Evolutionary conservation across 2,888 invertebrate genomes (phyloP), one percentile per base, ranked within the genome.

Genomic region (Dynastes tityus): DNA sequence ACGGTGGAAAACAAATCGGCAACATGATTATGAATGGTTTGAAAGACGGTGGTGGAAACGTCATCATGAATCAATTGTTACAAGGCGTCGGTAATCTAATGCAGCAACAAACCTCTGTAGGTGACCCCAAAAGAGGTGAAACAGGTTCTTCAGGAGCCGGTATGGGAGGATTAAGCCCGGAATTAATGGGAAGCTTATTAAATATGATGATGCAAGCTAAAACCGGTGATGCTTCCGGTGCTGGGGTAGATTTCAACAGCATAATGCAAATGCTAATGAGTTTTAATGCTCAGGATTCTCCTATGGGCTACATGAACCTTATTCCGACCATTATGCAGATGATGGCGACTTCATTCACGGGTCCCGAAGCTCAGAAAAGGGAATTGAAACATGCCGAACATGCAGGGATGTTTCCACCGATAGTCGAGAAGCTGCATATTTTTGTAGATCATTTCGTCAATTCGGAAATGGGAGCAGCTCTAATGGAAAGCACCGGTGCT

Each of bases 381-480:
- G 91, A 92, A 49, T 91, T 92, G 27, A 91, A 91, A 0, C 94
- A 95, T 84, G 93, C 93, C 76, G 93, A 91, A 61, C 95, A 95
- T 82, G 92, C 94, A 0, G 92, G 93, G 87, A 92, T 93, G 83
- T 87, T 96, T 80, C 95, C 95, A 0, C 95, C 94, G 79, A 84
- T 94, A 87, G 85, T 92, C 87, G 93, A 93, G 83, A 91, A 93
- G 82, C 86, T 92, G 1, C 95, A 95, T 86, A 88, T 95, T 1
- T 91, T 94, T 84, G 95, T 95, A 92, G 95, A 96, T 81, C 91
- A 95, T 80, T 95, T 96, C 84, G 91, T 94, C 45, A 93, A 94
- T 85, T 95, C 96, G 0, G 95, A 96, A 81, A 89, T 96, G 22
- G 95, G 95, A 0, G 93, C 92, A 85, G 92, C 93, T 0, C 86